phyloP scores from a whole-genome alignment of 2,113 vertebrate species.

The Cyprinodon variegatus region DNA sequence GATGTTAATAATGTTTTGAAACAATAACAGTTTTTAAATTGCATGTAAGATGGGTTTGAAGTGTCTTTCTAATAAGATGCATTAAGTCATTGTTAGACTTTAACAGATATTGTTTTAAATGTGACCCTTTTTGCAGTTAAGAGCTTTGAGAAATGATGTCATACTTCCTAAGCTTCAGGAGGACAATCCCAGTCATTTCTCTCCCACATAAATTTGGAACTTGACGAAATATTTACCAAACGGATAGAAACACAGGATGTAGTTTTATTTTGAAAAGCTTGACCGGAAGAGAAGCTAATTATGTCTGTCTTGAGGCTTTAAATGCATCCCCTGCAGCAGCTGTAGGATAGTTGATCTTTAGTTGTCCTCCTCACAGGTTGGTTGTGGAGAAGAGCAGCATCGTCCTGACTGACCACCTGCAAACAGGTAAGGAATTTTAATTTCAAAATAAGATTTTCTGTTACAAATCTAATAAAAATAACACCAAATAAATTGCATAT shows the following conservation, averaged over 20 bases:
- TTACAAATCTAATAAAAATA: no score
- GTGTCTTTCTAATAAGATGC: no score
- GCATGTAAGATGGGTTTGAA: no score
- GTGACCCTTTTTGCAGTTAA: no score
- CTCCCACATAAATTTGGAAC: neutral
- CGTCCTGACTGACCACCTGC: conserved; percentile 3
- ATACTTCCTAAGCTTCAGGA: no score
- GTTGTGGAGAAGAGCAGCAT: neutral
- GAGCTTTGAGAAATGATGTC: no score
- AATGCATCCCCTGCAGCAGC: neutral
- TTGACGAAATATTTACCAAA: neutral
- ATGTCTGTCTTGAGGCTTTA: neutral
- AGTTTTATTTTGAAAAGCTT: conserved; percentile 50
- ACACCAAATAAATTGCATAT: neutral
- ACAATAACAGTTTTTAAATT: no score
- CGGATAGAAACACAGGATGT: neutral
- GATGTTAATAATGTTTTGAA: no score
- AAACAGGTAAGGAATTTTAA: neutral
- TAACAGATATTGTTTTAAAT: no score
- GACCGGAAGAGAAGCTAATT: neutral
- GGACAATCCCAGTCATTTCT: no score
- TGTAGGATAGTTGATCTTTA: conserved; percentile 19
- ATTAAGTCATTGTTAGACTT: no score
- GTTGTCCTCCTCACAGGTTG: neutral
- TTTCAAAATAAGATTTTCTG: conserved; percentile 25